Percentiles rank a stretch among this genome's conserved stretches.
Evolutionary conservation across 2,113 vertebrate species (phyloP).

Genomic region (Alosa alosa): DNA sequence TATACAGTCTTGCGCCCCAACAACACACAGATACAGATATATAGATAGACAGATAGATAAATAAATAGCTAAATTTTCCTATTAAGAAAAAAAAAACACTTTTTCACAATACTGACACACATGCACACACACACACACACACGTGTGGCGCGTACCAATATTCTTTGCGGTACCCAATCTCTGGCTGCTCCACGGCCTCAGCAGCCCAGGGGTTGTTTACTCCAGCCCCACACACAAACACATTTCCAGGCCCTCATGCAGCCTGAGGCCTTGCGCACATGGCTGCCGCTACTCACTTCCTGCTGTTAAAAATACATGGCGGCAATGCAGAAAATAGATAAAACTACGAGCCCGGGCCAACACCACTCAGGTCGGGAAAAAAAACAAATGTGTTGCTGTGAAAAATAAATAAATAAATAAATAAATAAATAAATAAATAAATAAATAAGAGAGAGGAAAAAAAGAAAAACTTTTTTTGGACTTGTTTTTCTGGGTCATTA

Average conservation of each 20-base stretch:
- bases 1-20: not conserved
- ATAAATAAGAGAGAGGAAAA: not conserved
- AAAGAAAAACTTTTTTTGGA: not conserved
- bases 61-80: not conserved
- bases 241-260: not conserved
- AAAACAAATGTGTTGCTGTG: not conserved
- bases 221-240: not conserved
- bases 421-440: not conserved
- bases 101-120: not conserved
- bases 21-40: not conserved
- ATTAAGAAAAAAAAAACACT: not conserved
- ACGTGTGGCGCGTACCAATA: not conserved
- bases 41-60: not conserved
- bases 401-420: not conserved
- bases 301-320: not conserved
- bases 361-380: not conserved
- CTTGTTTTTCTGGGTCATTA: not conserved
- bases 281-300: not conserved
- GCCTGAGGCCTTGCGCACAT: not conserved
- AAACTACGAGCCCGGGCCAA: not conserved
- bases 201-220: not conserved
- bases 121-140: too few species aligned
- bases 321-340: constrained; percentile 1
- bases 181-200: not conserved
- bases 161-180: not conserved